phyloP scores from a whole-genome alignment of 2,113 vertebrate species.

The Tyto alba region DNA sequence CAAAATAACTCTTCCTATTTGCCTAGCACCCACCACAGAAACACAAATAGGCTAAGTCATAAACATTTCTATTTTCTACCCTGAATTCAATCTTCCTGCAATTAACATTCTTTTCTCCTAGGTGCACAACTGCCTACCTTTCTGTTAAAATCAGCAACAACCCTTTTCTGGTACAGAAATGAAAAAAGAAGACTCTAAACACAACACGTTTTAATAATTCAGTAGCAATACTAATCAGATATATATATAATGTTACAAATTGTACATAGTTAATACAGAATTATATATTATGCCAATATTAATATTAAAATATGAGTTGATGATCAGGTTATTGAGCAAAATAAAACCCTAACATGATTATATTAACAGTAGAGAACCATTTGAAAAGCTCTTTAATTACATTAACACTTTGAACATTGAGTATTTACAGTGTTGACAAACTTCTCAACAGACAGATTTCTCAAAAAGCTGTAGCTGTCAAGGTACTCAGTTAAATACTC shows the following conservation, averaged over 20 bases:
- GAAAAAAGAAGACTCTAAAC: neutral
- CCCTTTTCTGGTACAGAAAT: neutral
- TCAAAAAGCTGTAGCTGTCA: neutral
- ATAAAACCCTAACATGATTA: neutral
- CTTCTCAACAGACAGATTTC: neutral
- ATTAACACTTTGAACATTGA: neutral
- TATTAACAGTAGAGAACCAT: neutral
- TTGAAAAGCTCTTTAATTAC: neutral
- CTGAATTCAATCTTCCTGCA: constrained; percentile 24
- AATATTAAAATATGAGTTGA: neutral
- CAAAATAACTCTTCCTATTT: constrained; percentile 40
- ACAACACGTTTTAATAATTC: neutral
- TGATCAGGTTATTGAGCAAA: neutral
- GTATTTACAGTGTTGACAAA: neutral
- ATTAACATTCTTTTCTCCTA: constrained; percentile 13
- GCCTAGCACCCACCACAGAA: constrained; percentile 10
- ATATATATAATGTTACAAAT: neutral
- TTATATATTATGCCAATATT: neutral
- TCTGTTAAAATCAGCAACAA: neutral
- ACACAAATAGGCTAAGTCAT: constrained; percentile 34
- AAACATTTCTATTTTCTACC: constrained; percentile 35
- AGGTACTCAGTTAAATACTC: neutral
- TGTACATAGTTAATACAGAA: neutral
- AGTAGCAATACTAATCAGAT: neutral
- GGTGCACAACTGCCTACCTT: neutral